phyloP scores from a whole-genome alignment of 2,888 invertebrate genomes.

The Pristionchus arcanus region DNA sequence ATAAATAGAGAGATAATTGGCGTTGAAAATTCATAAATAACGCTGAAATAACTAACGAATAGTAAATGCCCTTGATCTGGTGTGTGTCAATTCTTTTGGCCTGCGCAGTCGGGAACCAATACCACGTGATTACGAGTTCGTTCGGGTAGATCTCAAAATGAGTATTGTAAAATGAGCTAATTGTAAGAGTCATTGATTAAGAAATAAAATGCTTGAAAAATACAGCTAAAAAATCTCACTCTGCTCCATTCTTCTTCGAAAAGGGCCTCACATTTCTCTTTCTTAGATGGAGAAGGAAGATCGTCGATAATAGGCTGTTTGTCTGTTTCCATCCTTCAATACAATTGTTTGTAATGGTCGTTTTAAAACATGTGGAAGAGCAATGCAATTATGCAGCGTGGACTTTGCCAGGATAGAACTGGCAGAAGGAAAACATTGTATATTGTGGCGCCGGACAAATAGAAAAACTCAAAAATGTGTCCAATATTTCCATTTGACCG shows the following conservation, averaged over 20 bases:
- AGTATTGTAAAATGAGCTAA: neutral
- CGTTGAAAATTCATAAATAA: too few relatives aligned
- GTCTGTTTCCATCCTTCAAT: too few relatives aligned
- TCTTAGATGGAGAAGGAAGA: neutral
- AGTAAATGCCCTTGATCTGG: constrained; percentile 57
- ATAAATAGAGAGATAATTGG: neutral
- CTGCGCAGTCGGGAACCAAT: constrained; percentile 55
- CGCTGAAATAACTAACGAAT: neutral
- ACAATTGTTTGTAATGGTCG: too few relatives aligned
- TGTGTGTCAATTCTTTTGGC: constrained; percentile 28
- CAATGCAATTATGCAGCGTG: too few relatives aligned
- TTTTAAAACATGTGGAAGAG: too few relatives aligned
- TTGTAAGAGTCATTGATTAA: too few relatives aligned
- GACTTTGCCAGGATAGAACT: too few relatives aligned
- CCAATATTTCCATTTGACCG: too few relatives aligned
- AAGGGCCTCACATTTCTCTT: neutral
- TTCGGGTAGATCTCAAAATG: neutral
- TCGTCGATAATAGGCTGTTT: neutral
- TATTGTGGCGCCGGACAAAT: too few relatives aligned
- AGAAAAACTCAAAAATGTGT: too few relatives aligned
- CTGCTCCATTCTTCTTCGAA: neutral
- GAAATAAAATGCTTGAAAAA: neutral
- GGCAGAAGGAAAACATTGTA: too few relatives aligned
- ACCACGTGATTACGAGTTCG: constrained; percentile 19
- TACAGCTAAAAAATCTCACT: neutral